Conservation (phyloP, 2,113 vertebrate species). For the Dermatemys mawii region DNA sequence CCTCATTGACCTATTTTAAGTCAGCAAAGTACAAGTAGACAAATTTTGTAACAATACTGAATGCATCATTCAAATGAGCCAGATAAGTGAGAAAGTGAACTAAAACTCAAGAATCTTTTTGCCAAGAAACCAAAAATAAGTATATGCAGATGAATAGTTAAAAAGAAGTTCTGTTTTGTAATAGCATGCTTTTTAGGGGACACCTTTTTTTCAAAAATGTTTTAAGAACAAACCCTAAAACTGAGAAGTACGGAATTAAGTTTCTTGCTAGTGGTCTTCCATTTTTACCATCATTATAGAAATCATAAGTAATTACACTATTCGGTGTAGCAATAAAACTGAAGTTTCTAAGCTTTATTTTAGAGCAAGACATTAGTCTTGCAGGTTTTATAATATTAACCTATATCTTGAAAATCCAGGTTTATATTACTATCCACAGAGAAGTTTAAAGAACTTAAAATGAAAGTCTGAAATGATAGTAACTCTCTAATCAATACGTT, state of each 20-base stretch:
- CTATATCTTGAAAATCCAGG: background rate
- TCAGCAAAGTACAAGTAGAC: background rate
- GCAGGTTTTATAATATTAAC: background rate
- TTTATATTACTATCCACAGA: background rate
- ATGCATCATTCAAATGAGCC: background rate
- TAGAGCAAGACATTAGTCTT: background rate
- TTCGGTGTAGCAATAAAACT: background rate
- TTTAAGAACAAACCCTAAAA: background rate
- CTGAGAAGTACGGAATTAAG: background rate
- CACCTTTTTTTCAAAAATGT: background rate
- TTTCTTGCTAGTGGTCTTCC: background rate
- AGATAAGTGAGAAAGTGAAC: background rate
- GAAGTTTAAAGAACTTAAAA: background rate
- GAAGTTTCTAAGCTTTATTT: background rate
- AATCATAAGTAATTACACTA: background rate
- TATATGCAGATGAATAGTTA: background rate
- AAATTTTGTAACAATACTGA: background rate
- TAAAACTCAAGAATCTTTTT: background rate
- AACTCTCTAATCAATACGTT: background rate
- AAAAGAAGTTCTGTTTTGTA: background rate
- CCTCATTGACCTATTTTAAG: no score
- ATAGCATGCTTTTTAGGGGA: no score
- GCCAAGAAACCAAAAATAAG: background rate
- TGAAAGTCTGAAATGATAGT: fast-evolving
- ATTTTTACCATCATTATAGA: background rate